Base-by-base conservation (phyloP, 2,113 vertebrate species). In the Brachyistius frenatus region DNA sequence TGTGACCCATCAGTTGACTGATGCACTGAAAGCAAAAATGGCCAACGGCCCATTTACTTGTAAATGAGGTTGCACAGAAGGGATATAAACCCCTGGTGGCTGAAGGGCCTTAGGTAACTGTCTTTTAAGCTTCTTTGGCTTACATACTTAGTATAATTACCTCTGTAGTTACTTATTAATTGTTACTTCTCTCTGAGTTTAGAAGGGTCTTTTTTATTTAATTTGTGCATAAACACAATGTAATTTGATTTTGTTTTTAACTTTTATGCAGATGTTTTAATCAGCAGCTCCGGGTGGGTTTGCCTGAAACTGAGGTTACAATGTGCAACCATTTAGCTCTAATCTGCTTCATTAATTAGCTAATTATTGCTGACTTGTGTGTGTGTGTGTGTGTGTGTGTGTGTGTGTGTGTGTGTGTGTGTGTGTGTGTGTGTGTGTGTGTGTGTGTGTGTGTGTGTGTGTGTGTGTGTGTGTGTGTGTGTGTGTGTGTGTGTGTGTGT, bases 1-100 rank as follows among this genome's bases (percentile, higher is more conserved):
- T 49, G 4, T 49, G 56, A 15, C 56, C 54, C 37, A 30, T 79
- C 70, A 47, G 11, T 49, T 41, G 63, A 80, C 54, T 68, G 65
- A 69, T 49, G 39, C 64, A 44, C 60, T 23, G 57, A 49, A 61
- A 31, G 3, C 56, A 67, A 36, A 54, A 67, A 6, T 35, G 31
- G 49, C 72, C 41, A 44, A 77, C 66, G 46, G 64, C 52, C 67
- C 50, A 56, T 76, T 73, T 65, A 55, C 55, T 39, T 35, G 50
- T 47, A 33, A 84, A 56, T 60, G 49, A 57, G 61, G 31, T 37
- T n/a, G 49, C 33, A 68, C 62, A 16, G n/a, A 80, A 50, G 31
- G 13, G 5, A 58, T 68, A 47, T 32, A 5, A 44, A 44, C 41
- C 13, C 9, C 41, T 37, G 37, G 37, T 37, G 4, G 7, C 39